These are phyloP conservation scores for Tachyglossus aculeatus DNA, from an alignment of 2,797 vertebrate species.

Conservation along the genomic window DNA sequence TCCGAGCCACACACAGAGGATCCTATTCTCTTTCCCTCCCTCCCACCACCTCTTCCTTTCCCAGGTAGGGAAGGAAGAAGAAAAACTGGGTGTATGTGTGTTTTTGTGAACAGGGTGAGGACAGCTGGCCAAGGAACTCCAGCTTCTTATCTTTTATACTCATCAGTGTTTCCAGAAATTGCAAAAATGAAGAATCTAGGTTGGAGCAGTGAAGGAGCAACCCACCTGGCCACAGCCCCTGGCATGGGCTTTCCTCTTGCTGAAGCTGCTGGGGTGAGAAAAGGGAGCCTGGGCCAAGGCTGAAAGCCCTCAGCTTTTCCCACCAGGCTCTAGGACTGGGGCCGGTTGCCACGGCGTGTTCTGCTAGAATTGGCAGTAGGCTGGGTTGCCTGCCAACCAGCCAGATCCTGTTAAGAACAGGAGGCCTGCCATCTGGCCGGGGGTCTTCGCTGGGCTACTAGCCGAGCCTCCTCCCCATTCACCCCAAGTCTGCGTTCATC, in stretches of 20 bases:
- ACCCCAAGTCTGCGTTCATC: no score
- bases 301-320: background rate
- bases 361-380: background rate
- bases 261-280: background rate
- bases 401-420: no score
- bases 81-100: no score
- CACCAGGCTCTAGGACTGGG: background rate
- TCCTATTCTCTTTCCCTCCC: background rate
- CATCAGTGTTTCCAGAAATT: constrained; percentile 24
- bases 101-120: no score
- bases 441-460: no score
- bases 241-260: background rate
- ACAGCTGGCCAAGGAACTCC: no score
- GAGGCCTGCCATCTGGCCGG: no score
- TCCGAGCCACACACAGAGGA: constrained; percentile 1
- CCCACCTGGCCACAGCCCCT: background rate
- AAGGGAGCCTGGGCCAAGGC: background rate
- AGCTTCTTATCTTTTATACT: background rate
- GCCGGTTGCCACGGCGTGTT: background rate
- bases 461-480: no score
- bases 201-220: constrained; percentile 26
- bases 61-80: no score
- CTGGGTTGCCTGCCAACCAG: no score
- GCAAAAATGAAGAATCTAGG: constrained; percentile 12
- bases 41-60: no score